A percentile compares a stretch with the other conserved stretches of the same genome.
These are phyloP conservation scores for Hofmannophila pseudospretella DNA, from an alignment of 2,888 invertebrate genomes.

Conservation along the genomic window DNA sequence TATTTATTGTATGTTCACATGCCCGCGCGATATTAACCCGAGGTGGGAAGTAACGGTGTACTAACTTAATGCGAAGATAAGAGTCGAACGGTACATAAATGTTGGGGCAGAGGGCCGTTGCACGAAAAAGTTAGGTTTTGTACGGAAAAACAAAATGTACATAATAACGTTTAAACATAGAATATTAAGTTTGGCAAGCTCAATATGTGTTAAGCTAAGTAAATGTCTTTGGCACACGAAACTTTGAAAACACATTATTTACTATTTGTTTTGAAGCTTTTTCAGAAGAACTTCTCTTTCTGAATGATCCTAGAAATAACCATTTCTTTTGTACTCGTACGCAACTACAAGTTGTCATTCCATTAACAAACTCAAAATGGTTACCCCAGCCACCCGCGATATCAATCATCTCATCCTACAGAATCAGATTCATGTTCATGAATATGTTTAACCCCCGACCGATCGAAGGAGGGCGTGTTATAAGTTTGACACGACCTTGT, in stretches of 20 bases:
- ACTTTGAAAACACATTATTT: too few relatives aligned
- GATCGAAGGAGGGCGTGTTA: too few relatives aligned
- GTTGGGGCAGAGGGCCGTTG: conserved; percentile 21
- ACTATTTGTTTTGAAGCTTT: too few relatives aligned
- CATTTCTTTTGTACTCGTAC: not conserved
- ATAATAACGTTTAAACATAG: not conserved
- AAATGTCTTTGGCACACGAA: too few relatives aligned
- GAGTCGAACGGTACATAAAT: conserved; percentile 38
- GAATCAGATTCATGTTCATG: conserved; percentile 15
- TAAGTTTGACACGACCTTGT: too few relatives aligned
- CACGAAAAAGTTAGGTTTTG: conserved; percentile 14
- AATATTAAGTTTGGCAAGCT: too few relatives aligned
- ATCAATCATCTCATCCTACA: conserved; percentile 15
- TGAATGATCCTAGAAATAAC: too few relatives aligned
- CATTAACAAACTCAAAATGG: conserved; percentile 3
- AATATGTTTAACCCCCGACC: too few relatives aligned
- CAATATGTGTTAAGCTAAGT: too few relatives aligned
- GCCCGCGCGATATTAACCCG: conserved; percentile 28
- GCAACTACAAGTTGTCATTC: conserved; percentile 2
- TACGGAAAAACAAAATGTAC: conserved; percentile 3
- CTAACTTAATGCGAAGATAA: conserved; percentile 46
- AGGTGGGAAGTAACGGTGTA: conserved; percentile 44
- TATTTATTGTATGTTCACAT: conserved; percentile 30
- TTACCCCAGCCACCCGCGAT: conserved; percentile 4
- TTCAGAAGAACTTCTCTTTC: too few relatives aligned